Evolutionary conservation across 2,797 vertebrate genomes (phyloP), one percentile per base, ranked within the genome.

Genomic region (Pantherophis vulpinus): DNA sequence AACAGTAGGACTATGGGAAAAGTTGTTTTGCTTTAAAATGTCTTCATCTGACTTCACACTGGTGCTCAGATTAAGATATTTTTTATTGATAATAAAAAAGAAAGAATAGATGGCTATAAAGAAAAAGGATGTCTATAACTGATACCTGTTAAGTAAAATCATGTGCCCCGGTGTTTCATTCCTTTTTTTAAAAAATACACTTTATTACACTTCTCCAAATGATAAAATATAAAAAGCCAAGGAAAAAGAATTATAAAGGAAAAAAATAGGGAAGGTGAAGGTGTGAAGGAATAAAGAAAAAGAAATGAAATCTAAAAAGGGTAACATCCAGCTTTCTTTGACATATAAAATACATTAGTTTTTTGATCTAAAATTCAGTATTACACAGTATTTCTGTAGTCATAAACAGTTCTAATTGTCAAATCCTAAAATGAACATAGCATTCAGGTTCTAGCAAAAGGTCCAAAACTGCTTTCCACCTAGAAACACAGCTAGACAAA

Each of bases 1-100:
- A 92, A 55, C 93, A 89, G 16, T 91, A 89, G 59, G 87, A 55
- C 60, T 55, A 51, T 61, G 60, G 20, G 7, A 32, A 88, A 91
- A 95, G 32, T 29, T n/a, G 0, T 58, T 12, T 90, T 95, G 10
- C 32, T 94, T 86, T 55, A 83, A 91, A 93, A 86, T 89, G 47
- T 51, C 87, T 42, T 90, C 23, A 86, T 58, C 60, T 87, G 74
- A 86, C 10, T 70, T 66, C 70, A 11, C 23, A 42, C 92, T 58
- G 4, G 83, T 89, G 47, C 14, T 4, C 58, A 93, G 51, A 91
- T 10, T 32, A 60, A 88, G 23, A 29, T 14, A 47, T 83, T 47
- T 56, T 61, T 42, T n/a, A 83, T 27, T 88, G 58, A 83, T 88
- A 92, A 74, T 58, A 4, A 47, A 25, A 42, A 5, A 55, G 66